These are phyloP conservation scores for Caenorhabditis wallacei DNA, from an alignment of 2,888 invertebrate species.

Conservation along the genomic window DNA sequence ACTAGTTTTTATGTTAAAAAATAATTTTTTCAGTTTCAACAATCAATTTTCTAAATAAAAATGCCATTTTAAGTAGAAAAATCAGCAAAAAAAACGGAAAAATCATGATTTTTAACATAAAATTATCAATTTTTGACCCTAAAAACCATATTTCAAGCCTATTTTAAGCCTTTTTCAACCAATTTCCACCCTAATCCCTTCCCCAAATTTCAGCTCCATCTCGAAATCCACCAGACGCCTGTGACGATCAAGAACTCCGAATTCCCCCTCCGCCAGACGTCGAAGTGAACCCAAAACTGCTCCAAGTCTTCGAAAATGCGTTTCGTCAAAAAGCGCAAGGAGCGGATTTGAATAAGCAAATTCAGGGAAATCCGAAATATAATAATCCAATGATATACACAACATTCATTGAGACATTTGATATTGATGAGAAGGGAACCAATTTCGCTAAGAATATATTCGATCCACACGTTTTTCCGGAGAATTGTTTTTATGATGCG, in stretches of 20 bases:
- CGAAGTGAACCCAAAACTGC: slow-evolving; percentile 47
- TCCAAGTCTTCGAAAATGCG: slow-evolving; percentile 47
- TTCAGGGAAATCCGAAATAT: slow-evolving; percentile 65
- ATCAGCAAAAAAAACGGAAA: no score
- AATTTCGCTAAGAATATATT: slow-evolving; percentile 69
- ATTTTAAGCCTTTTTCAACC: no score
- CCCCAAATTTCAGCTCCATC: neutral
- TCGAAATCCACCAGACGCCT: neutral
- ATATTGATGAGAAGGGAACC: slow-evolving; percentile 73
- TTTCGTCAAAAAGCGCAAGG: slow-evolving; percentile 65
- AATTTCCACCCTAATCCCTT: neutral
- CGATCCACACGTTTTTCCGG: slow-evolving; percentile 71
- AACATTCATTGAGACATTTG: slow-evolving; percentile 69
- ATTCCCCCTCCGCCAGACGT: slow-evolving; percentile 54
- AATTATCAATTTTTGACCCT: no score
- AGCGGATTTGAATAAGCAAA: slow-evolving; percentile 60
- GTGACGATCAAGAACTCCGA: slow-evolving; percentile 23
- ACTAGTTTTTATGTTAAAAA: no score
- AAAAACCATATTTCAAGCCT: no score
- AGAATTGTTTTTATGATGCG: slow-evolving; percentile 70
- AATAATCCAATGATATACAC: slow-evolving; percentile 74
- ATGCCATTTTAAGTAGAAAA: no score
- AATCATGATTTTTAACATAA: no score
- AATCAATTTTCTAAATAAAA: no score
- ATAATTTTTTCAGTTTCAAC: no score